phyloP scores from a whole-genome alignment of 2,113 vertebrate species.

The Cyprinodon brontotheroides region DNA sequence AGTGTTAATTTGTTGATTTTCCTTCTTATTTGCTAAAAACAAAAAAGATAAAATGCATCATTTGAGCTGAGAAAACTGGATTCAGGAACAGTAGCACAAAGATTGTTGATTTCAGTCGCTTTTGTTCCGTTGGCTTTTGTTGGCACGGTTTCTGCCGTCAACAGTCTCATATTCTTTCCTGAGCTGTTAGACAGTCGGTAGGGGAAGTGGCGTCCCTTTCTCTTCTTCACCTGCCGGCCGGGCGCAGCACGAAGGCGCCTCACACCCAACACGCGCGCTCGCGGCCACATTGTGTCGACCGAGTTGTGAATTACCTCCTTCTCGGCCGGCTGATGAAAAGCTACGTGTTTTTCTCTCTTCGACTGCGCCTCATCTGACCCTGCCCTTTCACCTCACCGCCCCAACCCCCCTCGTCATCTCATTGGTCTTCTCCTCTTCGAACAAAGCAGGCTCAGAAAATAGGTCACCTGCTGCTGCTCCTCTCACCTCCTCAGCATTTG shows the following conservation, averaged over 20 bases:
- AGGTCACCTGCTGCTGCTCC: slow-evolving; percentile 73
- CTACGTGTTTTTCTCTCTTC: slow-evolving; percentile 75
- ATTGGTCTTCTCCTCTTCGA: slow-evolving; percentile 66
- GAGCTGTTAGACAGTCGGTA: slow-evolving; percentile 52
- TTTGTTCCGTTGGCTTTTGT: slow-evolving; percentile 36
- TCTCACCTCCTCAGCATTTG: slow-evolving; percentile 69
- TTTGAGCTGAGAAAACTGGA: slow-evolving; percentile 46
- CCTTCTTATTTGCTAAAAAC: neutral
- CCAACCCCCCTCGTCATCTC: slow-evolving; percentile 32
- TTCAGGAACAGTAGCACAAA: slow-evolving; percentile 34
- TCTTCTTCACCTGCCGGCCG: slow-evolving; percentile 64
- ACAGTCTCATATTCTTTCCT: slow-evolving; percentile 50
- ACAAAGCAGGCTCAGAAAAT: slow-evolving; percentile 67
- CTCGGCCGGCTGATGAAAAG: slow-evolving; percentile 69
- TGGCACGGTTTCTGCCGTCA: slow-evolving; percentile 28
- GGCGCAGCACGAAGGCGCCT: slow-evolving; percentile 61
- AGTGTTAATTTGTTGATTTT: slow-evolving; percentile 65
- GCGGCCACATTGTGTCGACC: slow-evolving; percentile 62
- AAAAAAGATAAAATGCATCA: slow-evolving; percentile 50
- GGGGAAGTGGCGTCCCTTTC: slow-evolving; percentile 58
- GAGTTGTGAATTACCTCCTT: slow-evolving; percentile 77
- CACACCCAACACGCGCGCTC: slow-evolving; percentile 54
- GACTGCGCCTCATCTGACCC: slow-evolving; percentile 71
- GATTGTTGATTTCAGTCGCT: slow-evolving; percentile 47
- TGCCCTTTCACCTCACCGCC: slow-evolving; percentile 46